Conservation (phyloP, 1,140 invertebrate species). For the Odontomachus brunneus region DNA sequence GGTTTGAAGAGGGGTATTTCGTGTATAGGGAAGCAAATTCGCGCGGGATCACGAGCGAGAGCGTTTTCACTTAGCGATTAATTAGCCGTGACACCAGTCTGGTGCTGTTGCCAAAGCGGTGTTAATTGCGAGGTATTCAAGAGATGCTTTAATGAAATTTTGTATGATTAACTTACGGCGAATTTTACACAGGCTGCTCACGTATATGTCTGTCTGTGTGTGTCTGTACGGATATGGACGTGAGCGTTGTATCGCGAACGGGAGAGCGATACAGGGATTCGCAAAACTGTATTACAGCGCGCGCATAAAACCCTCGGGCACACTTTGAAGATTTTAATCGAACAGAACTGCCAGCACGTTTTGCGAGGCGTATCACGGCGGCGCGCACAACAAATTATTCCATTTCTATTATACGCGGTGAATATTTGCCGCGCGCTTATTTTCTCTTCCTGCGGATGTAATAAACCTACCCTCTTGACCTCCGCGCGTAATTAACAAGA, state of each 20-base stretch:
- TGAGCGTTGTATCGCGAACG: neutral
- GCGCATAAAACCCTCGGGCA: neutral
- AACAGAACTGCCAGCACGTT: neutral
- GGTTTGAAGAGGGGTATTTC: conserved; percentile 2
- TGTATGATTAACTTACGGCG: conserved; percentile 60
- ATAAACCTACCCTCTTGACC: conserved; percentile 13
- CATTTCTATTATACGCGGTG: neutral
- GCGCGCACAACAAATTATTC: neutral
- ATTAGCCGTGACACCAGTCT: conserved; percentile 44
- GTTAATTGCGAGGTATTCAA: conserved; percentile 66
- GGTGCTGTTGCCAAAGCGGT: conserved; percentile 2
- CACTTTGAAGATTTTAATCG: conserved; percentile 36
- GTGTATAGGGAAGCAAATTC: neutral
- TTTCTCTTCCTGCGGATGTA: neutral
- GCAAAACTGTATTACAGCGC: conserved; percentile 47
- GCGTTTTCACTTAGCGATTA: conserved; percentile 44
- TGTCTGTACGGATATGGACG: neutral
- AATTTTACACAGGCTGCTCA: conserved; percentile 54
- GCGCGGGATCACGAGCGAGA: conserved; percentile 31
- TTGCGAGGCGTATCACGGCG: neutral
- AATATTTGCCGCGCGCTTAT: neutral
- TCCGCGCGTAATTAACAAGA: conserved; percentile 33
- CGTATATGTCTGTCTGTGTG: neutral
- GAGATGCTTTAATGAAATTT: conserved; percentile 71
- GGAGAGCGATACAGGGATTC: neutral